Evolutionary conservation across 2,797 vertebrate genomes (phyloP), one percentile per base, ranked within the genome.

Genomic region (Coendou prehensilis): DNA sequence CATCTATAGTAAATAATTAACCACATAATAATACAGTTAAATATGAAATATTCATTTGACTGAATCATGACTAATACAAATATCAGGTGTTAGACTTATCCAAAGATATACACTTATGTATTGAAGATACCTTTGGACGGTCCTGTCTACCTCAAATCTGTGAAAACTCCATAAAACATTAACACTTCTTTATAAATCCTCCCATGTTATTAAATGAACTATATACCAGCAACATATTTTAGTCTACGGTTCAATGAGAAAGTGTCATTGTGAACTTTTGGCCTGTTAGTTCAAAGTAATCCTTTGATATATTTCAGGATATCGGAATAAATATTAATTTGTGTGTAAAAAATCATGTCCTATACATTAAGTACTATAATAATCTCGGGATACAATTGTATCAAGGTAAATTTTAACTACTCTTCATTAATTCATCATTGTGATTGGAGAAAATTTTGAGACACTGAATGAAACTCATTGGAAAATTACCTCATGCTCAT

Each of bases 381-480:
- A 80, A 30, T 95, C 94, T 78, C 33, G 75, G 37, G 28, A 81
- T 59, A 91, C 6, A 93, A 23, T 89, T 95, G 45, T 92, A 83
- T 84, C 94, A 91, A 93, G 92, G 56, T 87, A 6, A 59, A 91
- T 37, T 64, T 82, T 81, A 90, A 80, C 6, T 82, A 94, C 87
- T 2, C 45, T 84, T 61, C 9, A 67, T 13, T 5, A 87, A n/a
- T 64, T 30, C 54, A 93, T 10, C 79, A 73, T 0, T 1, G 56
- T 96, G 50, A 87, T 69, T 50, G 3, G 41, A 63, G 15, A 61
- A 61, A 28, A 75, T 18, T 73, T 59, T 85, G 23, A 96, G 64
- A 76, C 4, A 30, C 57, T 52, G 30, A 9, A 37, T 87, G 18
- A 80, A 84, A 76, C 14, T 41, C 41, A 5, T 81, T 78, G 83